Evolutionary conservation across 2,797 vertebrate genomes (phyloP).

Genomic region (Eulemur albifrons): DNA sequence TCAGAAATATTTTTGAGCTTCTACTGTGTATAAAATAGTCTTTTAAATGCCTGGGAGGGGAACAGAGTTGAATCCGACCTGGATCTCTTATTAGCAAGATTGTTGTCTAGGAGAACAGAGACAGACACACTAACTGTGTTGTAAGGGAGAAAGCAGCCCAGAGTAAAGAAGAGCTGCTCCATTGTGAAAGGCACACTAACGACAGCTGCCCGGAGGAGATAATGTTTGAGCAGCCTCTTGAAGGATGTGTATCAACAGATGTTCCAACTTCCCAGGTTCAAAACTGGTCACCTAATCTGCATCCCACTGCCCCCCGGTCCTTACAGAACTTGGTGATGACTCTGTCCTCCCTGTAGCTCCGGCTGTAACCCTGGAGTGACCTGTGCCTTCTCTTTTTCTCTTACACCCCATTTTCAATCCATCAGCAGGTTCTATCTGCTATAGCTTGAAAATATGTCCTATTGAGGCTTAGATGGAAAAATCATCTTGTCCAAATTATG

Average conservation of each 20-base stretch:
- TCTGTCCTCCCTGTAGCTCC: neutral
- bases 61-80: neutral
- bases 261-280: rapidly evolving
- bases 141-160: neutral
- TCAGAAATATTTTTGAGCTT: neutral
- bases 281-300: no score
- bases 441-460: neutral
- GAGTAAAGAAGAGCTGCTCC: rapidly evolving
- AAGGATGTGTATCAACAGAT: rapidly evolving
- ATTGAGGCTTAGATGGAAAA: neutral
- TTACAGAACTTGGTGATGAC: rapidly evolving
- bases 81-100: neutral
- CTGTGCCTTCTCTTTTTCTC: neutral
- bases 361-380: neutral
- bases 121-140: rapidly evolving
- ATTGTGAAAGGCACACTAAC: rapidly evolving
- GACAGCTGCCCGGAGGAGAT: no score
- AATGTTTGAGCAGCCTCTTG: neutral
- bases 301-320: neutral
- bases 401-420: neutral
- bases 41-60: neutral
- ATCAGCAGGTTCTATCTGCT: neutral
- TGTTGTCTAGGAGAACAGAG: neutral
- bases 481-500: neutral
- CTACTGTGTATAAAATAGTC: neutral